phyloP scores from a whole-genome alignment of 2,797 vertebrate species.

The Silurus lanzhouensis region DNA sequence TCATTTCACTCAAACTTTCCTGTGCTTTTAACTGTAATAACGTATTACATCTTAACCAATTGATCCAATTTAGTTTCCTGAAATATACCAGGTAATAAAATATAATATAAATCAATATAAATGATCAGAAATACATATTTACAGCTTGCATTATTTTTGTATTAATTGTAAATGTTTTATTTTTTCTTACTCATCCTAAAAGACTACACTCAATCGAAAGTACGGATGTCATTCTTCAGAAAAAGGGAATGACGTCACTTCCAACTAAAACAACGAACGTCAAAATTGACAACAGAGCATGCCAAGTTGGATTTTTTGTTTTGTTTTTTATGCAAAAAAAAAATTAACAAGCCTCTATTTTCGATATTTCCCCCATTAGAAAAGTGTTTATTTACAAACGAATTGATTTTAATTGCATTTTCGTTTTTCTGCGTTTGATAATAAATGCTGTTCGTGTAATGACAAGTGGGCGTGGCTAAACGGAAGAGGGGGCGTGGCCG shows the following conservation, averaged over 20 bases:
- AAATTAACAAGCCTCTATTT: background rate
- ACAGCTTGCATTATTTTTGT: too few relatives aligned
- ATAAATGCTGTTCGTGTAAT: background rate
- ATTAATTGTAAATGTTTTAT: too few relatives aligned
- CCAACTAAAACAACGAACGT: constrained; percentile 23
- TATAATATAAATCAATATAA: too few relatives aligned
- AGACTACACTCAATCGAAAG: background rate
- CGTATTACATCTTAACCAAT: background rate
- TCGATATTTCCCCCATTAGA: background rate
- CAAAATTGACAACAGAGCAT: constrained; percentile 45
- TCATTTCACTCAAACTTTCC: too few relatives aligned
- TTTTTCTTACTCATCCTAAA: too few relatives aligned
- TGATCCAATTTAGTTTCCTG: background rate
- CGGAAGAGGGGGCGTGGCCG: background rate
- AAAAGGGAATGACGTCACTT: background rate
- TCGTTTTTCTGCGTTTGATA: background rate
- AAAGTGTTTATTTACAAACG: background rate
- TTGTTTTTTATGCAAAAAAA: background rate
- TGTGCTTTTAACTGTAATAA: too few relatives aligned
- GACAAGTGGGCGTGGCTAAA: background rate
- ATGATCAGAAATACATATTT: too few relatives aligned
- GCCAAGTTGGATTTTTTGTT: constrained; percentile 16
- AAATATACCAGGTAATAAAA: background rate
- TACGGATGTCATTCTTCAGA: background rate
- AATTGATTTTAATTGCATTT: background rate